These are phyloP conservation scores for Brenthis ino DNA, from an alignment of 2,888 invertebrate species.

Conservation along the genomic window DNA sequence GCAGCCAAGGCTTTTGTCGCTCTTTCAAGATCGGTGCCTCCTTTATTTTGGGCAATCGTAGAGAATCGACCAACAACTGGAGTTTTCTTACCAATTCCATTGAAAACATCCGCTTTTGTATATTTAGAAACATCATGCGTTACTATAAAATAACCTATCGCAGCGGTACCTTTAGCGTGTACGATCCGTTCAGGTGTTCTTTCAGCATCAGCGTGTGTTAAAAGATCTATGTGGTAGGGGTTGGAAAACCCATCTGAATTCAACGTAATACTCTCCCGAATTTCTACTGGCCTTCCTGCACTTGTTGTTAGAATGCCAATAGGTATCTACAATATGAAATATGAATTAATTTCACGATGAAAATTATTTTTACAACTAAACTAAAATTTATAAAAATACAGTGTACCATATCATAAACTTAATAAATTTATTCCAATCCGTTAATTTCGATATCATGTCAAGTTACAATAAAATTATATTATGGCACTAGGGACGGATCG, in stretches of 20 bases:
- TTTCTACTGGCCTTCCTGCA: conserved; percentile 88
- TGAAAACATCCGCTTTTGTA: conserved; percentile 88
- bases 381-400: neutral
- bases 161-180: conserved; percentile 95
- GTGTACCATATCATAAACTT: too few species aligned
- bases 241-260: conserved; percentile 82
- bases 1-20: conserved; percentile 93
- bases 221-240: conserved; percentile 44
- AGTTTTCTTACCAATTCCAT: conserved; percentile 87
- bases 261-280: conserved; percentile 86
- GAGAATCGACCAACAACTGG: conserved; percentile 89
- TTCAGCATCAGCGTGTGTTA: conserved; percentile 90
- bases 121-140: conserved; percentile 91
- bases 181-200: conserved; percentile 95
- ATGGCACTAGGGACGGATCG: too few species aligned
- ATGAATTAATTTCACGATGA: neutral
- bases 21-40: conserved; percentile 91
- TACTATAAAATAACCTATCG: conserved; percentile 91
- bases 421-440: too few species aligned
- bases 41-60: conserved; percentile 89
- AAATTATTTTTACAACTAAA: neutral
- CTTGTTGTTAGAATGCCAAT: conserved; percentile 85
- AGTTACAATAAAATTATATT: too few species aligned
- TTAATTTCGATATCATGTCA: too few species aligned
- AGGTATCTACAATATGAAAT: conserved; percentile 63